Evolutionary conservation across 2,888 invertebrate genomes (phyloP), one percentile per base, ranked within the genome.

Genomic region (Coecobrya sp.): DNA sequence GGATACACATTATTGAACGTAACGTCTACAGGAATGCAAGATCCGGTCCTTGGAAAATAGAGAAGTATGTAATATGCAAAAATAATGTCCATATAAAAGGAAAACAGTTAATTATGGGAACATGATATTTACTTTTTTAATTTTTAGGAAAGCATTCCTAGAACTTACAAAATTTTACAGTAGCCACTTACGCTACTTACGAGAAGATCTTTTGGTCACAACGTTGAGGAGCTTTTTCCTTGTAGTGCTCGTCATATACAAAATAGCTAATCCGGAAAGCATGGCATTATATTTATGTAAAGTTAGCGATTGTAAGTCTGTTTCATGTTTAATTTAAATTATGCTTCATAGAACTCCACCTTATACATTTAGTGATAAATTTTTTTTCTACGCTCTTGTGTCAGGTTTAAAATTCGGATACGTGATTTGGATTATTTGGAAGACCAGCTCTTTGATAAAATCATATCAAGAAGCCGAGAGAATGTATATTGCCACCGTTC

Each of bases 141-240:
- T 19, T 36, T 36, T 5, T 8, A 82, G 82, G 16, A 25, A 36
- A 19, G 82, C 25, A 8, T 62, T 55, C 8, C 5, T 25, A 0
- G 59, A 27, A 27, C 8, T 82, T 30, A 36, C 36, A 19, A 59
- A 82, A 13, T 62, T 59, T 62, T 82, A 19, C 22, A 82, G 82
- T 30, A 82, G 82, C 22, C 59, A 82, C 4, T 27, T 82, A 10
- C 55, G 82, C 11, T 82, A 82, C 13, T 36, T 59, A 25, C 45
- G 59, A 11, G 82, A 82, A 30, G 82, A 82, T 11, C 13, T 82
- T 16, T 8, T 82, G 22, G 22, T 82, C 0, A 49, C 62, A 10
- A 59, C 82, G 0, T 22, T 82, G 19, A 16, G 82, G 62, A 82
- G 82, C 27, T 82, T 59, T 36, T 7, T 19, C 4, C 27, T 82